Evolutionary conservation across 2,113 vertebrate species (phyloP).

Genomic region (Verasper variegatus): DNA sequence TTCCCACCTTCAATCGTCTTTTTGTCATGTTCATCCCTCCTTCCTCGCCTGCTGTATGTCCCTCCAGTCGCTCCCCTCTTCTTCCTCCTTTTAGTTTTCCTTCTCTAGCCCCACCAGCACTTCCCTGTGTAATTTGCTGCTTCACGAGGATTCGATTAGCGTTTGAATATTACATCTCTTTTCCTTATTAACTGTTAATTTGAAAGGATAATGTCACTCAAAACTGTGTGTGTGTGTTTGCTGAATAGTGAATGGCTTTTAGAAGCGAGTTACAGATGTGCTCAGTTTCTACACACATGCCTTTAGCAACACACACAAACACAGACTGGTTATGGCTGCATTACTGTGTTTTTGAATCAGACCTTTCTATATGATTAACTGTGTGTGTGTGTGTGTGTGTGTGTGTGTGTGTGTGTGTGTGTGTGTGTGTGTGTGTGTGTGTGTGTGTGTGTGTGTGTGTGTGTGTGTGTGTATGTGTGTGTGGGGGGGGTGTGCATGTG

Average conservation of each 20-base stretch:
- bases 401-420: background rate
- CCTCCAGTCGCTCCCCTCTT: background rate
- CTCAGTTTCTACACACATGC: too few relatives aligned
- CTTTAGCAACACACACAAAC: too few relatives aligned
- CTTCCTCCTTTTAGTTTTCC: too few relatives aligned
- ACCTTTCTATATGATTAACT: background rate
- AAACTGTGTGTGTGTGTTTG: slow-evolving; percentile 5
- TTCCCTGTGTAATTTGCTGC: background rate
- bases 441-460: background rate
- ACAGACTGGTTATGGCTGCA: too few relatives aligned
- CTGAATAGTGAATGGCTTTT: background rate
- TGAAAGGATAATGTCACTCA: slow-evolving; percentile 12
- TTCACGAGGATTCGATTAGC: slow-evolving; percentile 18
- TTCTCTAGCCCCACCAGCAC: background rate
- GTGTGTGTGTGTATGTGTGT: background rate
- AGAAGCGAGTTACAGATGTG: too few relatives aligned
- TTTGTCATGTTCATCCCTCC: too few relatives aligned
- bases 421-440: background rate
- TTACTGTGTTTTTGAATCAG: too few relatives aligned
- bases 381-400: background rate
- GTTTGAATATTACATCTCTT: slow-evolving; percentile 1
- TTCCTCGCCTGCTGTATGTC: too few relatives aligned
- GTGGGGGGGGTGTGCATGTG: background rate
- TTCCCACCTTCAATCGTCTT: background rate
- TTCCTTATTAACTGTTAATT: slow-evolving; percentile 6